A percentile compares a stretch with the other conserved stretches of the same genome.
phyloP scores from a whole-genome alignment of 37 sponge, comb jelly and placozoan species.

The Theonella swinhoei region DNA sequence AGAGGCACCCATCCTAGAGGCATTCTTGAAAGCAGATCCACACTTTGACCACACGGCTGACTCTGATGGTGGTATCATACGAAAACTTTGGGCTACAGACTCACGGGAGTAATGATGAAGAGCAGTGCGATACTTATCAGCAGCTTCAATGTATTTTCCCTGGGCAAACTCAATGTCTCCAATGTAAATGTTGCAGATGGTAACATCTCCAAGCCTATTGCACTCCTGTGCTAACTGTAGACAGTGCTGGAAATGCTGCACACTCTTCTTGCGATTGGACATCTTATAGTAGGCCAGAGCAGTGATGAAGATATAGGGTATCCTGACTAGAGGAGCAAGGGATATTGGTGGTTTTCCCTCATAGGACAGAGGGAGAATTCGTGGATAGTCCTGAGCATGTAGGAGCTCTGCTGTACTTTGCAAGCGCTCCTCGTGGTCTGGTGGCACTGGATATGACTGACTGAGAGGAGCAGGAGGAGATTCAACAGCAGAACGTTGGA shows the following conservation, averaged over 20 bases:
- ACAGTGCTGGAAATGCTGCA: not conserved
- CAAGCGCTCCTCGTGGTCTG: not conserved
- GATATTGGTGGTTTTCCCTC: not conserved
- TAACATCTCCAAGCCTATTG: not conserved
- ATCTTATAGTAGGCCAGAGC: slow-evolving; percentile 2
- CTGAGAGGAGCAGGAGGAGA: too few species aligned
- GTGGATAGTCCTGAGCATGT: not conserved
- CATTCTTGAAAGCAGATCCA: slow-evolving; percentile 16
- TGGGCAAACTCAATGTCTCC: slow-evolving; percentile 13
- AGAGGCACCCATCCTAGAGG: slow-evolving; percentile 37
- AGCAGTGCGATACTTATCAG: not conserved
- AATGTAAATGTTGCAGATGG: not conserved
- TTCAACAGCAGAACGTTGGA: too few species aligned
- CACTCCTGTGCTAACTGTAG: not conserved
- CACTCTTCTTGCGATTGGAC: not conserved
- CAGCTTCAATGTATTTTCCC: slow-evolving; percentile 5
- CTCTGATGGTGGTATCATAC: not conserved
- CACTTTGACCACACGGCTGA: slow-evolving; percentile 32
- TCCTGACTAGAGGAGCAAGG: not conserved
- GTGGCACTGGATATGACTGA: not conserved
- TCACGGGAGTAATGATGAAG: not conserved
- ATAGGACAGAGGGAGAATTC: not conserved
- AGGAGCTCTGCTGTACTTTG: not conserved
- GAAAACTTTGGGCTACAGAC: not conserved
- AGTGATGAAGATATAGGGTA: not conserved